These are phyloP conservation scores for Tetranychus urticae DNA, from an alignment of 1,140 invertebrate genomes.

Conservation along the genomic window DNA sequence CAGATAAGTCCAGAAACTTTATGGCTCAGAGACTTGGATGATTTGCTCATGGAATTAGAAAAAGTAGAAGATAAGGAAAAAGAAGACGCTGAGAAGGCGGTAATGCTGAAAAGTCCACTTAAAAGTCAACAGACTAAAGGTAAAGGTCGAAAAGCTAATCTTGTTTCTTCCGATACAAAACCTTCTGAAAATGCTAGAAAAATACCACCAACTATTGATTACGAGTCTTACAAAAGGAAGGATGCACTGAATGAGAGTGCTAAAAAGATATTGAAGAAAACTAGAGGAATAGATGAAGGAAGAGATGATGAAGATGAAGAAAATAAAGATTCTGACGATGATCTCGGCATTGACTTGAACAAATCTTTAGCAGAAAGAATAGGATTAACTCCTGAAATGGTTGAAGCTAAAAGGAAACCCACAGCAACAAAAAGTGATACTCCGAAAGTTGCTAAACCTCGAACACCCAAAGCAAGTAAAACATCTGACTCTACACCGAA, in stretches of 20 bases:
- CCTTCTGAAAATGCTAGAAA: constrained; percentile 1
- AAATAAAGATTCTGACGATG: not conserved
- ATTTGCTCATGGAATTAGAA: constrained; percentile 37
- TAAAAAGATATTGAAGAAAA: constrained; percentile 6
- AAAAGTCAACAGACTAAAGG: not conserved
- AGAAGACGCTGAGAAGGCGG: constrained; percentile 10
- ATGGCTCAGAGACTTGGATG: constrained; percentile 70
- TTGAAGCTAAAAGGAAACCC: constrained; percentile 19
- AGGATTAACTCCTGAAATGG: constrained; percentile 3
- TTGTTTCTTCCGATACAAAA: not conserved
- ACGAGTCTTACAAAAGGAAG: constrained; percentile 38
- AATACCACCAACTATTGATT: constrained; percentile 43
- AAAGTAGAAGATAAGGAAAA: constrained; percentile 22
- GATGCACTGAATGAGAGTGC: not conserved
- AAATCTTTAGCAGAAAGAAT: constrained; percentile 6
- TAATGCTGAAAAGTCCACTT: not conserved
- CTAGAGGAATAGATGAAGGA: constrained; percentile 11
- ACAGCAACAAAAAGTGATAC: not conserved
- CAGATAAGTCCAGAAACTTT: constrained; percentile 44
- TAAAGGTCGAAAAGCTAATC: not conserved
- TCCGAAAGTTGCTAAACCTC: not conserved
- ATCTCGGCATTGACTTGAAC: not conserved
- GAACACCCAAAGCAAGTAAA: not conserved
- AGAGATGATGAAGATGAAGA: constrained; percentile 1
- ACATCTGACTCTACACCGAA: not conserved